Conservation (phyloP, 2,113 vertebrate species). For the Ciconia boyciana region DNA sequence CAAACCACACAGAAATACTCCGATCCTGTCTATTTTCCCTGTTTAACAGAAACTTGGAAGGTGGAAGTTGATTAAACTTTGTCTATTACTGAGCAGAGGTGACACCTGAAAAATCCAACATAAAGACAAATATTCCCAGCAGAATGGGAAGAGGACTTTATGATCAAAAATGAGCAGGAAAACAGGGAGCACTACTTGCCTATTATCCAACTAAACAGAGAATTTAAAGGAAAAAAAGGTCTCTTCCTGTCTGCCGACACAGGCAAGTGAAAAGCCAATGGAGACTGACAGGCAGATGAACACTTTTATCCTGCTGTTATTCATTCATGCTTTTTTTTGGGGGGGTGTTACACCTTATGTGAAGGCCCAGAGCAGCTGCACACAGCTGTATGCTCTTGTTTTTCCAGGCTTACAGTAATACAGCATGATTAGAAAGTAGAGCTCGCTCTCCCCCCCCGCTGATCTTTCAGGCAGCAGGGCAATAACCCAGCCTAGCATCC, state of each 20-base stretch:
- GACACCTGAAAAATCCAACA: not conserved
- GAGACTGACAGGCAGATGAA: not conserved
- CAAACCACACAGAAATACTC: not conserved
- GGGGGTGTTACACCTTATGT: not conserved
- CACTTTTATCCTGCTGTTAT: not conserved
- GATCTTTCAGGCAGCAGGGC: not conserved
- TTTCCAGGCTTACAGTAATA: not conserved
- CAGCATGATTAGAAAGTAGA: not conserved
- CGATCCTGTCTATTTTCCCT: not conserved
- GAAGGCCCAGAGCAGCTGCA: not conserved
- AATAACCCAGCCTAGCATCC: not conserved
- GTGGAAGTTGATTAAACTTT: not conserved
- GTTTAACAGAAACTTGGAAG: not conserved
- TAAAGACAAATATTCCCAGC: not conserved
- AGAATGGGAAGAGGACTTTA: not conserved
- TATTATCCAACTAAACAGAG: not conserved
- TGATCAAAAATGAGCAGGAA: not conserved
- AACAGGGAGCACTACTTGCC: not conserved
- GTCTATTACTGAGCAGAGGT: not conserved
- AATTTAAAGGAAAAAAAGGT: not conserved
- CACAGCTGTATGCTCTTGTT: not conserved
- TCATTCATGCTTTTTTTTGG: not conserved
- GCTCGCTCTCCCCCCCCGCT: not conserved
- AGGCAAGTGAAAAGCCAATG: not conserved
- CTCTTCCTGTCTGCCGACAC: not conserved